Conservation (phyloP, 2,113 vertebrate genomes). For the Prolemur simus region DNA sequence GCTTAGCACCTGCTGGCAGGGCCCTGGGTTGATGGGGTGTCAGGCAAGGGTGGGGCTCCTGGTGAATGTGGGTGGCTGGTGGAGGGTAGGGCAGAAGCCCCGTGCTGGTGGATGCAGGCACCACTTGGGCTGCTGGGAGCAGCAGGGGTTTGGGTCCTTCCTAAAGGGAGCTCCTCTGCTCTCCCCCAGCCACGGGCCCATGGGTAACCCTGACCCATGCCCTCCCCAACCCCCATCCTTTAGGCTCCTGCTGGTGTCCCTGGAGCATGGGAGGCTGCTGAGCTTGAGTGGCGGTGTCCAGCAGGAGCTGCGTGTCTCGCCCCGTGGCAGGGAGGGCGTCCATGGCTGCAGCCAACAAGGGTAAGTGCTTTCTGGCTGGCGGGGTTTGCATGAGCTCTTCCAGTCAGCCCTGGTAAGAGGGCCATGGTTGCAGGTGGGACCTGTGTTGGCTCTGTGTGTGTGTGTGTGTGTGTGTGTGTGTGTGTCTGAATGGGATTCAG, state of each 20-base stretch:
- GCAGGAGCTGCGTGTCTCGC: slow-evolving; percentile 50
- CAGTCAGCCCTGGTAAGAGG: background rate
- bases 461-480: background rate
- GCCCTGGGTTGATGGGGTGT: background rate
- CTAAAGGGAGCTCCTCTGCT: background rate
- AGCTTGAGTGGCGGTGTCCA: background rate
- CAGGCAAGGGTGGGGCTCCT: background rate
- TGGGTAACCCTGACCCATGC: background rate
- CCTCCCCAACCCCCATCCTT: background rate
- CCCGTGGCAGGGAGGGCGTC: slow-evolving; percentile 56
- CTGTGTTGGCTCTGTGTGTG: background rate
- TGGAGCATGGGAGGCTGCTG: slow-evolving; percentile 76
- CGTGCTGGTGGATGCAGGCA: background rate
- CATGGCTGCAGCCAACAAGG: slow-evolving; percentile 78
- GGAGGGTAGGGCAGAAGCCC: background rate
- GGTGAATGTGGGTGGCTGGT: background rate
- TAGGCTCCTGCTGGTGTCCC: slow-evolving; percentile 60
- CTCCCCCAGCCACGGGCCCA: background rate
- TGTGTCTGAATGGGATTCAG: background rate
- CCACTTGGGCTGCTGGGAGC: background rate
- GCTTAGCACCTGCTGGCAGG: background rate
- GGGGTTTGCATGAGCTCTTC: background rate
- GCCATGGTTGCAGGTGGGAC: background rate
- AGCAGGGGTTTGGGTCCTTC: background rate
- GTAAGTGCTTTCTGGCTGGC: slow-evolving; percentile 53